Base-by-base conservation (phyloP, 2,113 vertebrate genomes). In the Festucalex cinctus region DNA sequence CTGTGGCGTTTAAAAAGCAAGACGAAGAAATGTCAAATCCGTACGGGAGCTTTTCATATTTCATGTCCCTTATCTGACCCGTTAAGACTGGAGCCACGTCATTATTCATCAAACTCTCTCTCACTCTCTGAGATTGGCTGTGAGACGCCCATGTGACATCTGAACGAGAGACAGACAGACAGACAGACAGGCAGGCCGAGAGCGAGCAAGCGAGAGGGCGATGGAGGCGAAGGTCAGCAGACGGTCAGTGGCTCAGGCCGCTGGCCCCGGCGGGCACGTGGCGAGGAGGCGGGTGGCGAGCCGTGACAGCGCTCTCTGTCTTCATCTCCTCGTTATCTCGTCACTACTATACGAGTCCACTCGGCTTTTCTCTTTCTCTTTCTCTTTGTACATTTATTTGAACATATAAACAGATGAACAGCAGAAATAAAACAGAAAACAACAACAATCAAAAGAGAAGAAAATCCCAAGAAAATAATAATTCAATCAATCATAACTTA, bases 151-250 rank as follows among this genome's bases (percentile, higher is more conserved):
- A 63, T 73, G 77, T 79, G 75, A 74, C 74, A 57, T 58, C 65
- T 49, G 16, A 61, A 74, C 0, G 1, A 60, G 4, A 56, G 59
- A 62, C 58, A 12, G 17, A 20, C 1, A 39, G 20, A 41, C 65
- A 49, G 48, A 37, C n/a, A n/a, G n/a, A n/a, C 6, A 35, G 51
- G 22, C 32, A 70, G 32, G 20, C 37, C 69, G 44, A 66, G 64
- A 44, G 41, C 13, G 43, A 44, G 14, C 13, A 75, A 74, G 63
- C 54, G 8, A 68, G 32, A 37, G 54, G 22, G 36, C 49, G 59
- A 20, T 1, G 46, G 49, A 37, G 65, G 53, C 66, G 74, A 77
- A 82, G 83, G 86, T 85, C 85, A 83, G 66, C 76, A 73, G 79
- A 73, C 73, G 72, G 81, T 82, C 73, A 78, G 6, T 12, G 48